Percentiles rank a stretch among this genome's conserved stretches.
phyloP scores from a whole-genome alignment of 2,888 invertebrate genomes.

The Apeira syringaria region DNA sequence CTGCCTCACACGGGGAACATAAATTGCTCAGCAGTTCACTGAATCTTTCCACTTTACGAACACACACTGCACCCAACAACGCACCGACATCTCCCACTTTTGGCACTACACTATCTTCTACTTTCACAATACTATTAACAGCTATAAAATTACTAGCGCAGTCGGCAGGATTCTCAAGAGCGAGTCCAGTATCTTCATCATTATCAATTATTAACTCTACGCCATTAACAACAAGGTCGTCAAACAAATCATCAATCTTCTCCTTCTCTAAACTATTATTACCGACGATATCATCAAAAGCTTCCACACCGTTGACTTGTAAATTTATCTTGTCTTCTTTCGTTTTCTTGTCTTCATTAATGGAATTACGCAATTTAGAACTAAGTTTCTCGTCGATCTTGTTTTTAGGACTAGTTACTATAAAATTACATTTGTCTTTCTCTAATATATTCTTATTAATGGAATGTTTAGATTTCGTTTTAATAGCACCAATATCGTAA shows the following conservation, averaged over 20 bases:
- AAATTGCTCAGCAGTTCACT: conserved; percentile 80
- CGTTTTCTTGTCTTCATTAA: conserved; percentile 50
- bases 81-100: conserved; percentile 64
- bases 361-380: conserved; percentile 50
- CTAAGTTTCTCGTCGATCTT: conserved; percentile 58
- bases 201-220: conserved; percentile 49
- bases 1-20: conserved; percentile 76
- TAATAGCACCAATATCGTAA: conserved; percentile 78
- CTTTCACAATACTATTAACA: conserved; percentile 50
- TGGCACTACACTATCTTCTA: conserved; percentile 70
- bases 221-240: conserved; percentile 56
- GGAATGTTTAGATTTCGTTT: conserved; percentile 80
- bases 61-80: conserved; percentile 75
- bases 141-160: conserved; percentile 40
- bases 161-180: conserved; percentile 33
- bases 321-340: conserved; percentile 41
- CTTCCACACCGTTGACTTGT: conserved; percentile 59
- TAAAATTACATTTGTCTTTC: conserved; percentile 75
- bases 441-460: conserved; percentile 69
- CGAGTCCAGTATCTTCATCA: conserved; percentile 48
- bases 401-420: conserved; percentile 68
- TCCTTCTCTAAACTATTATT: conserved; percentile 62
- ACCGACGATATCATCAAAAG: conserved; percentile 65
- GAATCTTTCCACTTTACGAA: conserved; percentile 77
- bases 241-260: conserved; percentile 69